Evolutionary conservation across 2,797 vertebrate genomes (phyloP).

Genomic region (Eulemur rubriventer): DNA sequence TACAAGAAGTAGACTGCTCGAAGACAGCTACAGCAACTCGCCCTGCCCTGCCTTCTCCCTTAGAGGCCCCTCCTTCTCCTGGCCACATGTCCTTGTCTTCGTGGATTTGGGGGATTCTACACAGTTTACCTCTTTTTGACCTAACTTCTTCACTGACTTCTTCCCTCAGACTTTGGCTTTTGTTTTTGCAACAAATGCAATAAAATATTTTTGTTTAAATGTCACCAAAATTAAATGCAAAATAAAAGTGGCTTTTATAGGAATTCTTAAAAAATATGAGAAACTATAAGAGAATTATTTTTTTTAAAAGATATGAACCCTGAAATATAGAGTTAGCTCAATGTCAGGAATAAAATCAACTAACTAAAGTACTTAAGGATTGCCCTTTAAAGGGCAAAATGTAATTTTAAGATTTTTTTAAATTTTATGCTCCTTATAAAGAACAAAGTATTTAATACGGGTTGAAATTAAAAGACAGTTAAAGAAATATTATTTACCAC

Average conservation of each 20-base stretch:
- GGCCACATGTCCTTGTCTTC: neutral
- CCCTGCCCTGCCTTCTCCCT: neutral
- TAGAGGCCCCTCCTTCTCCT: neutral
- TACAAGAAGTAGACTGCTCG: neutral
- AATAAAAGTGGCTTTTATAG: neutral
- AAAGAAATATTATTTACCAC: neutral
- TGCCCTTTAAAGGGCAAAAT: neutral
- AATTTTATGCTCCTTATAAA: neutral
- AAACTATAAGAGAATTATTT: neutral
- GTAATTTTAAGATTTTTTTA: neutral
- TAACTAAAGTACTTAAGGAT: neutral
- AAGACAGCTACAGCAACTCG: neutral
- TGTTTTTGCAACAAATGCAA: neutral
- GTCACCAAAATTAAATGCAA: neutral
- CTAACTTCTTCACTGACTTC: neutral
- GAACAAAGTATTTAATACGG: neutral
- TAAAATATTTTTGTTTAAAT: neutral
- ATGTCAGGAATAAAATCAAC: neutral
- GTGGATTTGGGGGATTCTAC: neutral
- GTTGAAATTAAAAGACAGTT: neutral
- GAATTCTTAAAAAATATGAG: neutral
- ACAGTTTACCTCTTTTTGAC: neutral
- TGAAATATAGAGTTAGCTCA: neutral
- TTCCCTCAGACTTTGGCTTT: neutral
- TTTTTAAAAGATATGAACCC: neutral